A percentile compares a stretch with the other conserved stretches of the same genome.
phyloP scores from a whole-genome alignment of 2,888 invertebrate genomes.

The Mellilla xanthometata region DNA sequence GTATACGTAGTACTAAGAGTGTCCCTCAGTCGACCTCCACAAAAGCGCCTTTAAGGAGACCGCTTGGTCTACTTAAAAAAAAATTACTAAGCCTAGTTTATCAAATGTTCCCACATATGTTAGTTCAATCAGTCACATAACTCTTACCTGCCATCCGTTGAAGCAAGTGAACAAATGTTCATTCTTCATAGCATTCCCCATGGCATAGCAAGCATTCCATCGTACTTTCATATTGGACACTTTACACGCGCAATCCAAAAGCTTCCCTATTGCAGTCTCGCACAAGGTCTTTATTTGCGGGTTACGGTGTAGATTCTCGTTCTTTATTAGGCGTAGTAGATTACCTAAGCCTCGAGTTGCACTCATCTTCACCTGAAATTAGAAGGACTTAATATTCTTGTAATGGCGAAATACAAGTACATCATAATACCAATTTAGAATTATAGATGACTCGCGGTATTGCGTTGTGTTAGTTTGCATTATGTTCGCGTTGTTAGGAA shows the following conservation, averaged over 20 bases:
- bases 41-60: too few species aligned
- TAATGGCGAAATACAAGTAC: too few species aligned
- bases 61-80: too few species aligned
- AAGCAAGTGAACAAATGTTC: conserved; percentile 69
- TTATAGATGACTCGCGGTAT: too few species aligned
- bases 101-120: background rate
- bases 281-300: conserved; percentile 77
- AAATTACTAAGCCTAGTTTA: too few species aligned
- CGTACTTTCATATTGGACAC: conserved; percentile 93
- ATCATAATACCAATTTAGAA: too few species aligned
- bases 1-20: too few species aligned
- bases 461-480: too few species aligned
- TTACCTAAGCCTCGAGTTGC: conserved; percentile 92
- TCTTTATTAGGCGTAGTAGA: conserved; percentile 85
- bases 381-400: background rate
- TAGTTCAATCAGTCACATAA: background rate
- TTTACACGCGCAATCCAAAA: conserved; percentile 86
- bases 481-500: too few species aligned
- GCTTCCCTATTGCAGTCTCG: conserved; percentile 83
- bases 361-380: conserved; percentile 84
- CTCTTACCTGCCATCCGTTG: conserved; percentile 79
- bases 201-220: conserved; percentile 96
- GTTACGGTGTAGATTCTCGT: conserved; percentile 69
- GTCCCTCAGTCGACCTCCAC: too few species aligned
- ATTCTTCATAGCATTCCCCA: conserved; percentile 90